A percentile compares a stretch with the other conserved stretches of the same genome.
Conservation (phyloP, 2,113 vertebrate species). For the Macquaria ambigua region DNA sequence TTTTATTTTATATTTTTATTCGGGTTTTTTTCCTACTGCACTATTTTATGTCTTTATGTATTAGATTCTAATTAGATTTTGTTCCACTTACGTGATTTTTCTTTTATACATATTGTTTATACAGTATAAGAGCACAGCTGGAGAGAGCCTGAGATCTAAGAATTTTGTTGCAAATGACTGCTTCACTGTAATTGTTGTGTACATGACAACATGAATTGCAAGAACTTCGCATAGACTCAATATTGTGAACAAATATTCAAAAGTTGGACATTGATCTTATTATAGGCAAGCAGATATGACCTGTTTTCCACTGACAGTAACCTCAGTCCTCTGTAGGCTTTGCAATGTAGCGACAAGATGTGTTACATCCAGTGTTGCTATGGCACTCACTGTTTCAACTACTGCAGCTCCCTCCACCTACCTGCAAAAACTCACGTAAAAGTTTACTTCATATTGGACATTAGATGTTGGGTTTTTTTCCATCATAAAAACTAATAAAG, state of each 20-base stretch:
- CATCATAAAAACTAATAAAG: not conserved
- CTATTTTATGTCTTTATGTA: no score
- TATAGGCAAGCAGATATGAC: not conserved
- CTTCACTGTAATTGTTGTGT: no score
- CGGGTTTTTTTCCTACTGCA: no score
- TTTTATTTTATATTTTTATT: no score
- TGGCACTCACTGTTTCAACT: not conserved
- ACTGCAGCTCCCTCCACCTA: not conserved
- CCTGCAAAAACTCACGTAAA: not conserved
- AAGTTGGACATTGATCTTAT: not conserved
- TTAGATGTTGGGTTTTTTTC: not conserved
- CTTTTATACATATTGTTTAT: no score
- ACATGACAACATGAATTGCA: not conserved
- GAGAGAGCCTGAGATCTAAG: no score
- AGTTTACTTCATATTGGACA: not conserved
- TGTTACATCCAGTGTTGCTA: not conserved
- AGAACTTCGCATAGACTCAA: not conserved
- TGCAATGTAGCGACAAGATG: no score
- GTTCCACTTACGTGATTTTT: no score
- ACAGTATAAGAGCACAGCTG: no score
- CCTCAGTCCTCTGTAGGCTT: not conserved
- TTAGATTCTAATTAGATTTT: no score
- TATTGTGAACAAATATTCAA: not conserved
- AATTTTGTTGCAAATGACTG: no score
- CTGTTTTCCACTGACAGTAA: not conserved